Evolutionary conservation across 2,113 vertebrate genomes (phyloP), one percentile per base, ranked within the genome.

Genomic region (Lepidothrix coronata): DNA sequence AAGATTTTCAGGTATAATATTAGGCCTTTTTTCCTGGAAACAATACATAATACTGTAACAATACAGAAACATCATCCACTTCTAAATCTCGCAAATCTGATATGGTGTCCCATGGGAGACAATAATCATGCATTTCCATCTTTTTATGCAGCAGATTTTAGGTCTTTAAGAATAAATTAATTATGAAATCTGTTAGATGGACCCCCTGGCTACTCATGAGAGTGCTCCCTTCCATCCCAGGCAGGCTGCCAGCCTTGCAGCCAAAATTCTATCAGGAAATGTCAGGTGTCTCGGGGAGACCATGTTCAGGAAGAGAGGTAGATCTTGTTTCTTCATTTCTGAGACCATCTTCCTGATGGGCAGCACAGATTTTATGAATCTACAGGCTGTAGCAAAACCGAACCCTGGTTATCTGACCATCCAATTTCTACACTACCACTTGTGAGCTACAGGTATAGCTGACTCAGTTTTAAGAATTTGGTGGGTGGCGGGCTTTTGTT

Each of bases 361-460:
- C 16, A 35, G 7, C 33, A 87, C 28, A 73, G 20, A 46, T 9
- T 24, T 54, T 72, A 33, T 78, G 16, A 63, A 78, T 63, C 28
- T 27, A 44, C 11, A 24, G 10, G 15, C 25, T 0, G 0, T 28
- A 59, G 55, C 44, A 51, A 75, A 91, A 74, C 4, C 14, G 25
- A 55, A 94, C 75, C 14, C 46, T 85, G 3, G 4, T 88, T 67
- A 37, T 41, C 25, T 43, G 67, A 28, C 13, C 57, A 19, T 46
- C 11, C 35, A 78, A 7, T 58, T 67, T 81, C 65, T 81, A 11
- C 10, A 41, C 37, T 23, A 57, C 15, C 6, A 18, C 33, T 90
- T 82, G 35, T 85, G 28, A 85, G 28, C 11, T 37, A 31, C 43
- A 71, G 55, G 23, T 59, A 49, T 17, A 78, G 25, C 20, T 75